Conservation (phyloP, 2,888 invertebrate species). For the Tethea ocularis region DNA sequence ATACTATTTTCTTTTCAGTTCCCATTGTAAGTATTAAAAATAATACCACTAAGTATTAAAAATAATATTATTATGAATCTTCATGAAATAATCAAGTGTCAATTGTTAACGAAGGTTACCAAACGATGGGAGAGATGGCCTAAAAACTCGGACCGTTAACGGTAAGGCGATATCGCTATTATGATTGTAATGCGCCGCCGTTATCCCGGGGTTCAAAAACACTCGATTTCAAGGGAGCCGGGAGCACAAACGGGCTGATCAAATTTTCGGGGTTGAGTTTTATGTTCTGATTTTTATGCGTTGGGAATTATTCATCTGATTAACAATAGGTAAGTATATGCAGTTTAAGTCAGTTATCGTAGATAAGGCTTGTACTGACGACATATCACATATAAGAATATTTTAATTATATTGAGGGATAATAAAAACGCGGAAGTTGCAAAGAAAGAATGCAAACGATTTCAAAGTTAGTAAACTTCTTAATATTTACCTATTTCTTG, state of each 20-base stretch:
- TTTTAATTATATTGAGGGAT: no score
- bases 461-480: constrained; percentile 58
- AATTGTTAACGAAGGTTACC: constrained; percentile 18
- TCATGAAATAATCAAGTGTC: constrained; percentile 22
- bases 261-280: constrained; percentile 52
- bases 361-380: constrained; percentile 23
- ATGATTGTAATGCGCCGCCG: constrained; percentile 79
- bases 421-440: constrained; percentile 34
- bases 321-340: neutral
- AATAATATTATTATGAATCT: no score
- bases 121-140: constrained; percentile 34
- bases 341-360: neutral
- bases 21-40: no score
- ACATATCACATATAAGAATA: no score
- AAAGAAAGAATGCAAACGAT: constrained; percentile 51
- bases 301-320: neutral
- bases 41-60: no score
- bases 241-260: constrained; percentile 62
- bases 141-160: constrained; percentile 67
- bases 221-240: constrained; percentile 54
- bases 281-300: constrained; percentile 37
- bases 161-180: constrained; percentile 78
- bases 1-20: no score
- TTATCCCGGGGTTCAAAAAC: constrained; percentile 61
- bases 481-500: constrained; percentile 49